phyloP scores from a whole-genome alignment of 2,888 invertebrate species.

The Lasius platythorax region DNA sequence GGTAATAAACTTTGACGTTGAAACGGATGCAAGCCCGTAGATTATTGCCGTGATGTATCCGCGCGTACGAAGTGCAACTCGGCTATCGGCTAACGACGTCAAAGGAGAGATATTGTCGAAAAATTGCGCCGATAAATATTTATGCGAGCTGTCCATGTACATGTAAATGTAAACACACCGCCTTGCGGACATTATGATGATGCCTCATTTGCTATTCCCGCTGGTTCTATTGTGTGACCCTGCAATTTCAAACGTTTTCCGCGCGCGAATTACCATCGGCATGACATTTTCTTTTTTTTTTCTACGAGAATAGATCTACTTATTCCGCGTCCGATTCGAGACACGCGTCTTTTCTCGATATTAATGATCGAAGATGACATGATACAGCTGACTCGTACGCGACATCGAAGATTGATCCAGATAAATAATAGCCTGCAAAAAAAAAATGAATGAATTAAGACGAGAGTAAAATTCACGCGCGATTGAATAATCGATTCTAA shows the following conservation, averaged over 20 bases:
- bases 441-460: neutral
- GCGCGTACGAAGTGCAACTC: slow-evolving; percentile 41
- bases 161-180: neutral
- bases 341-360: neutral
- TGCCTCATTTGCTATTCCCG: slow-evolving; percentile 7
- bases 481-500: slow-evolving; percentile 2
- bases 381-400: neutral
- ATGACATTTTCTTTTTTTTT: neutral
- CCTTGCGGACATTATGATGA: neutral
- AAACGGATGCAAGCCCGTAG: neutral
- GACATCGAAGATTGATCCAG: neutral
- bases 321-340: neutral
- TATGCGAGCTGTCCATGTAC: neutral
- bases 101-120: slow-evolving; percentile 9
- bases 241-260: neutral
- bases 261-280: neutral
- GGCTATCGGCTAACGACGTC: slow-evolving; percentile 11
- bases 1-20: neutral
- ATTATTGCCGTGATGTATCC: neutral
- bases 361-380: neutral
- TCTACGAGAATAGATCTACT: neutral
- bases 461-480: neutral
- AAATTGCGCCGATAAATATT: slow-evolving; percentile 32
- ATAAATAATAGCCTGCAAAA: neutral
- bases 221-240: neutral